A percentile compares a stretch with the other conserved stretches of the same genome.
Conservation (phyloP, 37 sponge, comb jelly and placozoan genomes). For the Beroe forskalii region DNA sequence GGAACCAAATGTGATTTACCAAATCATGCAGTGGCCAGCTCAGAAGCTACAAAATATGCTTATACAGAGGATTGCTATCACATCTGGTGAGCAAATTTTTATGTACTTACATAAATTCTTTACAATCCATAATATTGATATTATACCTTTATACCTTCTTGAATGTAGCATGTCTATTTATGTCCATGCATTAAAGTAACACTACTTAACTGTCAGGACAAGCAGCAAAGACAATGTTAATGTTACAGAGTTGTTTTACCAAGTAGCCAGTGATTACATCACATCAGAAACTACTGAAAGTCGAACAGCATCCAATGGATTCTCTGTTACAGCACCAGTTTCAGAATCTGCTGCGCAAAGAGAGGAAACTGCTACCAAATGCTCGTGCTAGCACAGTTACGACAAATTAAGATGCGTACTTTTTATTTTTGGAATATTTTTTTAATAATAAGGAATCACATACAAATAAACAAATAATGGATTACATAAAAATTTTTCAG, state of each 20-base stretch:
- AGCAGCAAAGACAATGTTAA: constrained; percentile 54
- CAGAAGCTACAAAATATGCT: not conserved
- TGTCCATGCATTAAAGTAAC: too few relatives aligned
- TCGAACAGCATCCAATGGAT: not conserved
- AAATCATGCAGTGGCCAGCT: not conserved
- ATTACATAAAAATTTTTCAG: too few relatives aligned
- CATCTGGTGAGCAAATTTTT: not conserved
- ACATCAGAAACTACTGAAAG: not conserved
- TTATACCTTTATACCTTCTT: too few relatives aligned
- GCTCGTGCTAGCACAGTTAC: not conserved
- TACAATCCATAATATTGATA: too few relatives aligned
- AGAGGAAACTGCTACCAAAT: not conserved
- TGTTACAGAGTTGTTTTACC: constrained; percentile 14
- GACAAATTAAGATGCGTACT: too few relatives aligned
- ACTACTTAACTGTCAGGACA: too few relatives aligned
- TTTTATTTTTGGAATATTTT: too few relatives aligned
- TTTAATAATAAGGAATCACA: too few relatives aligned
- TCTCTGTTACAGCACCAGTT: not conserved
- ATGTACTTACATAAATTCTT: not conserved
- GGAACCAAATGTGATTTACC: constrained; percentile 40
- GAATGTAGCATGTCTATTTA: too few relatives aligned
- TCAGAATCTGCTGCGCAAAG: not conserved
- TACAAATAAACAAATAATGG: too few relatives aligned
- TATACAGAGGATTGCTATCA: constrained; percentile 43
- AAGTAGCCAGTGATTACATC: not conserved